Evolutionary conservation across 1,140 invertebrate genomes (phyloP), one percentile per base, ranked within the genome.

Genomic region (Mactra quadrangularis): DNA sequence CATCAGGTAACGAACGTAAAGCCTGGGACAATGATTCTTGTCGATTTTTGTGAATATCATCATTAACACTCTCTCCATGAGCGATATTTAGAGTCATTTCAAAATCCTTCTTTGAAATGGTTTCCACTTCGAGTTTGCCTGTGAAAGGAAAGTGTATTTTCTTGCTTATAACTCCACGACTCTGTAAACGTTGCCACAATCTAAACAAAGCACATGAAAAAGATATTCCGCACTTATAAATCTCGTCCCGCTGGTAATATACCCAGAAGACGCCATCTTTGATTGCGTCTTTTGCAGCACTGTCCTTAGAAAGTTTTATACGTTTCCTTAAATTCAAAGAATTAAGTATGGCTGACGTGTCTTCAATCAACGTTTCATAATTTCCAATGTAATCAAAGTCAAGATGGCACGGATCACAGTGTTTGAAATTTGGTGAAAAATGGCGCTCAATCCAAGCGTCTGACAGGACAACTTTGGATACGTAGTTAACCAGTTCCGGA

Each of bases 121-220:
- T 6, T 31, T 64, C n/a, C 19, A 38, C 25, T 17, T 45, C 35
- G 25, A 22, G 4, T 22, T 17, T 25, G 7, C 7, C 19, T 13
- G 4, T 3, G 31, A 60, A 77, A 0, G 74, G 74, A 66, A 77
- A 77, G 17, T 11, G 7, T 22, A 62, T 60, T 17, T 9, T 17
- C 19, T 31, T 45, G 22, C 45, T 33, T 6, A 77, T 50, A 9
- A 77, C 15, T 6, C 74, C 74, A 15, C 74, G 57, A 25, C 74
- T 53, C 50, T 77, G 74, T n/a, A 77, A 55, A 11, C 57, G 25
- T 64, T 66, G 27, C 45, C 55, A 77, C 3, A 64, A 41, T 52
- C 59, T 64, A 31, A 77, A 77, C 31, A 77, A 33, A 7, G 74
- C 74, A 64, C 74, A 77, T 22, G 9, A 13, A 52, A 77, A 77